These are phyloP conservation scores for Climacteris rufus DNA, from an alignment of 2,113 vertebrate species.

Conservation along the genomic window DNA sequence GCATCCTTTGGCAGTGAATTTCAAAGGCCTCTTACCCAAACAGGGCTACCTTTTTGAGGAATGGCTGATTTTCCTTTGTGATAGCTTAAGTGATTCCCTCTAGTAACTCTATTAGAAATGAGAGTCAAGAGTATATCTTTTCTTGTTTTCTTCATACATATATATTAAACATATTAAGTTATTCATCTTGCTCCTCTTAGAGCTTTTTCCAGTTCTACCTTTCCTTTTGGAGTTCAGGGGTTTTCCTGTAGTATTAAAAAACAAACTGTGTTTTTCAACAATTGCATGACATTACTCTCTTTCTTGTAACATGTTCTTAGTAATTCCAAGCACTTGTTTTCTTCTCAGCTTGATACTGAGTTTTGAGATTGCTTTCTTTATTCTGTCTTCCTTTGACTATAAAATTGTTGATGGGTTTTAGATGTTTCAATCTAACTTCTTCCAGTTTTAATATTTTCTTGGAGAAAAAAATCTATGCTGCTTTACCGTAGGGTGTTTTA, in stretches of 20 bases:
- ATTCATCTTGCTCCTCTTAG: background rate
- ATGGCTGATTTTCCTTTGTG: background rate
- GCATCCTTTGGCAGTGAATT: background rate
- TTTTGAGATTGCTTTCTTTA: background rate
- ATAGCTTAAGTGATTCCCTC: background rate
- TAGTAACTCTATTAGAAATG: background rate
- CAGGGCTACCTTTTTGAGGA: background rate
- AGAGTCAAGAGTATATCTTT: background rate
- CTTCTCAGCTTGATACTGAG: background rate
- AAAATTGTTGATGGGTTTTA: background rate
- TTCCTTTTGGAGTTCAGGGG: background rate
- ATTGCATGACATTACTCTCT: background rate
- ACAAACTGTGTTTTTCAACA: background rate
- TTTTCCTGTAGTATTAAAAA: background rate
- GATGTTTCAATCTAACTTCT: background rate
- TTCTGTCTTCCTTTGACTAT: background rate
- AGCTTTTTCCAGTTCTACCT: background rate
- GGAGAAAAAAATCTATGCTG: background rate
- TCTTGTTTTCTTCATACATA: background rate
- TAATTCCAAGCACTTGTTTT: background rate
- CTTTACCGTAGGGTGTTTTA: background rate
- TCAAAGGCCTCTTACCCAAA: background rate
- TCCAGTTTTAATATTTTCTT: background rate
- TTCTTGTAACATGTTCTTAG: background rate
- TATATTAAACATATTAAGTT: background rate